Evolutionary conservation across 2,113 vertebrate genomes (phyloP).

Genomic region (Phalacrocorax aristotelis): DNA sequence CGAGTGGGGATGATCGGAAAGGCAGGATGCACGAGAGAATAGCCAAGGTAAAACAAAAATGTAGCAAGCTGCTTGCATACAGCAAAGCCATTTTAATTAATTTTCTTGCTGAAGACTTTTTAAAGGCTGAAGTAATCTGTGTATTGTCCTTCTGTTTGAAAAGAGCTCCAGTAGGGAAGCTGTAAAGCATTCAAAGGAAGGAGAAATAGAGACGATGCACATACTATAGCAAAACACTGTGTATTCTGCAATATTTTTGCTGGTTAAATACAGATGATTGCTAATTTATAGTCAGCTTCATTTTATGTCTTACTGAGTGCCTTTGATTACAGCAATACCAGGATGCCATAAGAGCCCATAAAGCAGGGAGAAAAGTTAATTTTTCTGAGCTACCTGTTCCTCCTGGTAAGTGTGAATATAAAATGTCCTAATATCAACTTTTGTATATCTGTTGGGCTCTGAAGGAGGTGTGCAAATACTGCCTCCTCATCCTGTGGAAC

Average conservation of each 20-base stretch:
- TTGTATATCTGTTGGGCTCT: background rate
- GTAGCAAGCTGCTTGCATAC: background rate
- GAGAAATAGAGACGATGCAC: background rate
- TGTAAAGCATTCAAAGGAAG: background rate
- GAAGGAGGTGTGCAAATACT: background rate
- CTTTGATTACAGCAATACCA: conserved; percentile 90
- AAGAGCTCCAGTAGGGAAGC: background rate
- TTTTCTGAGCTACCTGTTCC: conserved; percentile 91
- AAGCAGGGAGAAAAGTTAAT: conserved; percentile 85
- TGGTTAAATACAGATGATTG: background rate
- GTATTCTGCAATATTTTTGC: background rate
- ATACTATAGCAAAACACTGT: background rate
- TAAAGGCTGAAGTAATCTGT: background rate
- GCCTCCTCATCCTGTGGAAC: background rate
- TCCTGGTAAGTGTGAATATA: conserved; percentile 78
- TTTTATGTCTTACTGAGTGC: background rate
- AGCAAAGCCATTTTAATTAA: background rate
- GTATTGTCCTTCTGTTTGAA: background rate
- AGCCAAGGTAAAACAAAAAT: conserved; percentile 78
- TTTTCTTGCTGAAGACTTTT: background rate
- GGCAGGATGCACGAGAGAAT: conserved; percentile 95
- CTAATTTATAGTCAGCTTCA: background rate
- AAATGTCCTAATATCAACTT: background rate
- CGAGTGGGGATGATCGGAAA: conserved; percentile 87
- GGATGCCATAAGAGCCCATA: conserved; percentile 87